A percentile compares a stretch with the other conserved stretches of the same genome.
Conservation (phyloP, 2,113 vertebrate genomes). For the Gasterosteus nipponicus region DNA sequence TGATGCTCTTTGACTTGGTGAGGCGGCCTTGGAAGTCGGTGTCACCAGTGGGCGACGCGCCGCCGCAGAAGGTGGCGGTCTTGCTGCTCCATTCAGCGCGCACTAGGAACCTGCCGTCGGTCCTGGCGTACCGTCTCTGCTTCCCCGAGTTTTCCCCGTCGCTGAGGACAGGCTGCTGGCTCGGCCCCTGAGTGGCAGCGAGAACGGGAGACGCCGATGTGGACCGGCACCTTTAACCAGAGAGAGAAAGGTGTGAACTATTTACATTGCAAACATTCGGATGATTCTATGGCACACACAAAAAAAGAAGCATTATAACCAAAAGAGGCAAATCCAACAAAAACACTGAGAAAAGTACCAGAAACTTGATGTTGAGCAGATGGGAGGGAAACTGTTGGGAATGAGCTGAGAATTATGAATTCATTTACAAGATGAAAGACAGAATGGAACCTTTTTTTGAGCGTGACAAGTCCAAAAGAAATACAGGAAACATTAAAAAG, state of each 20-base stretch:
- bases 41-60: slow-evolving; percentile 74
- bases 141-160: slow-evolving; percentile 85
- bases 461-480: slow-evolving; percentile 68
- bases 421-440: slow-evolving; percentile 65
- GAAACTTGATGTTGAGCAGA: slow-evolving; percentile 53
- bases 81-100: slow-evolving; percentile 84
- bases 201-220: slow-evolving; percentile 87
- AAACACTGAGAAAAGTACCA: slow-evolving; percentile 45
- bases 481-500: slow-evolving; percentile 72
- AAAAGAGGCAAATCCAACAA: slow-evolving; percentile 30
- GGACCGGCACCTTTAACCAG: slow-evolving; percentile 89
- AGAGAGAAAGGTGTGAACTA: slow-evolving; percentile 59
- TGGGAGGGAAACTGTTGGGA: slow-evolving; percentile 40
- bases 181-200: slow-evolving; percentile 81
- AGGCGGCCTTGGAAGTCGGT: slow-evolving; percentile 76
- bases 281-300: slow-evolving; percentile 4
- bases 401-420: slow-evolving; percentile 53
- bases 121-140: slow-evolving; percentile 80
- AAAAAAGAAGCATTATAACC: slow-evolving; percentile 18
- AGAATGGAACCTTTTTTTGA: slow-evolving; percentile 68
- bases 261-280: neutral
- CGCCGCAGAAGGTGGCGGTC: slow-evolving; percentile 72
- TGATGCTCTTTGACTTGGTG: slow-evolving; percentile 87
- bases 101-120: slow-evolving; percentile 80
- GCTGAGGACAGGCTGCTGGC: slow-evolving; percentile 84